Evolutionary conservation across 2,113 vertebrate genomes (phyloP).

Genomic region (Picathartes gymnocephalus): DNA sequence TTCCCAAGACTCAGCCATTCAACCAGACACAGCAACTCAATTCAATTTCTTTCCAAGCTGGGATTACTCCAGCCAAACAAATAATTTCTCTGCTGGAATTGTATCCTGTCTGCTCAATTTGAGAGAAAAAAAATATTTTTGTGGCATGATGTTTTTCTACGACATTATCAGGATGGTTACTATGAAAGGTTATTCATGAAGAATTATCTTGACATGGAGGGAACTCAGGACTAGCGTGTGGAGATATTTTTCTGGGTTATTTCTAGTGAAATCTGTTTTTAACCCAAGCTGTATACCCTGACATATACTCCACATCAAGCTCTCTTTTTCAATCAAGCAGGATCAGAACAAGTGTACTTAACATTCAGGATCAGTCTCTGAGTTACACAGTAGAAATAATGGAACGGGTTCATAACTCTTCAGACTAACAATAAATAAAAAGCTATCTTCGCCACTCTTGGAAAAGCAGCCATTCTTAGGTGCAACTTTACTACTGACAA

Average conservation of each 20-base stretch:
- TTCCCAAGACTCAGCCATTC: background rate
- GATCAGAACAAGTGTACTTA: background rate
- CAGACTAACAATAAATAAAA: background rate
- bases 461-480: background rate
- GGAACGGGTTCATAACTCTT: background rate
- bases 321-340: background rate
- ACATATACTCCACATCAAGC: background rate
- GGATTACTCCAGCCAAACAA: background rate
- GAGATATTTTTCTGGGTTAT: background rate
- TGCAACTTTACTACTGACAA: background rate
- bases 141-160: background rate
- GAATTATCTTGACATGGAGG: background rate
- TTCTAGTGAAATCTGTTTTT: background rate
- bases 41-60: background rate
- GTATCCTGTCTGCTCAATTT: background rate
- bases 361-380: accelerated
- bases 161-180: background rate
- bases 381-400: background rate
- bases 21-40: background rate
- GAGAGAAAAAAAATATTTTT: background rate
- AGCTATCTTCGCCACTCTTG: background rate
- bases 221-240: accelerated
- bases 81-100: background rate
- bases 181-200: background rate
- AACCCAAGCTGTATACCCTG: background rate